These are phyloP conservation scores for Ciconia boyciana DNA, from an alignment of 2,113 vertebrate species.

Conservation along the genomic window DNA sequence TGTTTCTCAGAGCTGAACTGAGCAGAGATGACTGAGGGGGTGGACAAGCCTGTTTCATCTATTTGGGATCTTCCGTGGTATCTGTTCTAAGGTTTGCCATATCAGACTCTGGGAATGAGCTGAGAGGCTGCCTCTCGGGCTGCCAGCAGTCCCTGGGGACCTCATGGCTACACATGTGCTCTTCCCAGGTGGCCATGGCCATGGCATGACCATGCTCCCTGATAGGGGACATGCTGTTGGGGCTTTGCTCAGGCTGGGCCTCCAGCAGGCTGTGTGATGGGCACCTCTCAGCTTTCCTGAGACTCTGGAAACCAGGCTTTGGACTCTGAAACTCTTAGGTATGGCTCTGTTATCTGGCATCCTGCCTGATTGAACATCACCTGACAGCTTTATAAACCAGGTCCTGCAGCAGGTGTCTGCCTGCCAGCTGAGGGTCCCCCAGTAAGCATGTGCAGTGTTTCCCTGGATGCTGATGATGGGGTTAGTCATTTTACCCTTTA, in stretches of 20 bases:
- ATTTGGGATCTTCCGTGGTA: not conserved
- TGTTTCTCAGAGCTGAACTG: conserved; percentile 2
- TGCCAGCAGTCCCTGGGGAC: not conserved
- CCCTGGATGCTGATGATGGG: fast-evolving
- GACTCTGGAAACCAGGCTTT: not conserved
- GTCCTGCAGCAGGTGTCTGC: not conserved
- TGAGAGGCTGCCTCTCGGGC: not conserved
- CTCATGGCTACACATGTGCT: not conserved
- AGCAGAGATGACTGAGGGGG: not conserved
- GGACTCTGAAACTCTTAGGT: not conserved
- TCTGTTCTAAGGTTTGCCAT: conserved; percentile 48
- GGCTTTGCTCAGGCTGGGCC: not conserved
- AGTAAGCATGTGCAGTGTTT: fast-evolving
- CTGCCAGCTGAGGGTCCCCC: not conserved
- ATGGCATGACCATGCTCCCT: not conserved
- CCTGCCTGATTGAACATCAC: not conserved
- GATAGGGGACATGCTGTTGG: not conserved
- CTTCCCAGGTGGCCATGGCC: not conserved
- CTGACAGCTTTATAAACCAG: not conserved
- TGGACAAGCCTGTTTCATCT: not conserved
- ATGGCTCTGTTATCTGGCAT: not conserved
- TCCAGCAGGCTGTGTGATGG: not conserved
- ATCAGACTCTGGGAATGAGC: conserved; percentile 38
- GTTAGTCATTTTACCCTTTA: not conserved
- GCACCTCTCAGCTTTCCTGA: not conserved